Evolutionary conservation across 37 sponge, comb jelly and placozoan genomes (phyloP), one percentile per base, ranked within the genome.

Genomic region (Spongia lamella): DNA sequence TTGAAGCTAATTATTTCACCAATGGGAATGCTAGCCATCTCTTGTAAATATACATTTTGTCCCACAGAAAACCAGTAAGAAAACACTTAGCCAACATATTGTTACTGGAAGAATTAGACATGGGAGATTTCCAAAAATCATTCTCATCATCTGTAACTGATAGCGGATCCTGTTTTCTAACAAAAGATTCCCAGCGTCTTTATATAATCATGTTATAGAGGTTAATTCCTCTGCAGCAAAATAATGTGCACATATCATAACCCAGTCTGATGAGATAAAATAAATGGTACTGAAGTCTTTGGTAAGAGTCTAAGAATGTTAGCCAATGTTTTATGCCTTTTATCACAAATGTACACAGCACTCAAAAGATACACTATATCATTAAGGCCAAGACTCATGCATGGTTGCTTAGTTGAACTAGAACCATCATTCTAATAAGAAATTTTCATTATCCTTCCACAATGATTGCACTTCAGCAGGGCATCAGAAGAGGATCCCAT

Each of bases 401-500:
- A 43, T 37, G 69, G 79, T n/a, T 79, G 70, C 16, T 7, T 26
- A 7, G 57, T 16, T 24, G 67, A 0, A 47, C 56, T 54, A 14
- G 66, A 59, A 0, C 79, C 79, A 66, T 66, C 67, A 56, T 67
- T 67, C 79, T 70, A 79, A 50, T 68, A 25, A 20, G 66, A 35
- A 17, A 52, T 34, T 11, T 27, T 27, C 33, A 47, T 15, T 38
- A 19, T 3, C n/a, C 22, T 5, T 13, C 50, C 32, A 62, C 77
- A 76, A 13, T 43, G 47, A 43, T 43, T 43, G 47, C 47, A 43
- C 47, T 43, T 43, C 7, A 9, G n/a, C n/a, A n/a, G 9, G 5
- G 9, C 47, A 43, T 43, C 7, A 43, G 47, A 9, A 9, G 9
- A 43, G 47, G 47, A 9, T 43, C 9, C 47, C 47, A 43, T 13